Evolutionary conservation across 92 coral and sea anemone species (phyloP), one percentile per base, ranked within the genome.

Genomic region (Anthopleura xanthogrammica): DNA sequence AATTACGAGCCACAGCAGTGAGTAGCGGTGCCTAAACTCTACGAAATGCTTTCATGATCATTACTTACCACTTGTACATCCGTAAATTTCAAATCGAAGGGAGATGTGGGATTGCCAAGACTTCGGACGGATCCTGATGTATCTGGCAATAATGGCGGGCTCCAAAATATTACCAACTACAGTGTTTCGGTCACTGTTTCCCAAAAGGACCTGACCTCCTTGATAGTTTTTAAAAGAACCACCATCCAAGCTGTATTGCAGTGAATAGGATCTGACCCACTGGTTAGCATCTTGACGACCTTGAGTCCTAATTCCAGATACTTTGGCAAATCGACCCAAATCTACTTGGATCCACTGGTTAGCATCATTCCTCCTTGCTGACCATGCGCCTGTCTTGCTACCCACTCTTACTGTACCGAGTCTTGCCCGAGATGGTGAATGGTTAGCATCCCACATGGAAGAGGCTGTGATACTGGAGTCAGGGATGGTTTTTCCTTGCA

Each of bases 381-480:
- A 54, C 58, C 58, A 54, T 2, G 13, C 58, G 16, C 58, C 86
- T 36, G 0, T 75, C 41, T 62, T 54, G 72, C 0, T 5, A 4
- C 86, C 86, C 20, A 14, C 20, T 74, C 23, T 76, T 19, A 22
- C 22, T 23, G 46, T 74, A 83, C 75, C 57, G 2, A 83, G 80
- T 58, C 86, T 74, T 12, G 86, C 78, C n/a, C 80, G 39, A 17
- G 80, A 24, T 56, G 80, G 79, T 54, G 50, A 40, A 54, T 81
- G 84, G 66, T 81, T 68, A 2, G 39, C 77, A 72, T 81, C 77
- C 60, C 75, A 68, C 55, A 68, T 72, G 40, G 85, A 81, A 36
- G 85, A 81, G 5, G 85, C 85, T 39, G 52, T 50, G 66, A 81
- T 81, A 5, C 85, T 41, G 10, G 75, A 65, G 42, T 80, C 83